phyloP scores from a whole-genome alignment of 1,140 invertebrate species.

The Rhopalosiphum padi region DNA sequence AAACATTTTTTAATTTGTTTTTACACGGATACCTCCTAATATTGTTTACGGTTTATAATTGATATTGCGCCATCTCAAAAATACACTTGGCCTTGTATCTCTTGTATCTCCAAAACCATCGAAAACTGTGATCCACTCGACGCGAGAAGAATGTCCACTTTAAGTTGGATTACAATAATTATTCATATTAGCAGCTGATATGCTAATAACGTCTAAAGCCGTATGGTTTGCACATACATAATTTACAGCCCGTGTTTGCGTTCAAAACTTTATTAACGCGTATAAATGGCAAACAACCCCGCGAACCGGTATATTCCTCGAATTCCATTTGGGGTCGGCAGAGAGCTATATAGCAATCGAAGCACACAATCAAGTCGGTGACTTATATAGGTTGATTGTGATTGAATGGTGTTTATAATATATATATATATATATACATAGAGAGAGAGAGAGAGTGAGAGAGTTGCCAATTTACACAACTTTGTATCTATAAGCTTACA shows the following conservation, averaged over 20 bases:
- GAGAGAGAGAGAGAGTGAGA: neutral
- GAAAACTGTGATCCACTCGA: neutral
- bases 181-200: neutral
- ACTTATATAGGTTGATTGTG: neutral
- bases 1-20: neutral
- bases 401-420: neutral
- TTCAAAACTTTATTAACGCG: slow-evolving; percentile 1
- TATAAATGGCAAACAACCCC: neutral
- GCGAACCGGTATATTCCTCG: neutral
- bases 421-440: neutral
- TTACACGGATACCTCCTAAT: neutral
- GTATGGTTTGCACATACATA: neutral
- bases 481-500: neutral
- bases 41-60: neutral
- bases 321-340: neutral
- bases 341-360: no score
- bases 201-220: neutral
- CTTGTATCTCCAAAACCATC: neutral
- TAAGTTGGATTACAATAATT: neutral
- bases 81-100: neutral
- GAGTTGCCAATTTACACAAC: neutral
- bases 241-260: neutral
- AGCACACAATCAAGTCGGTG: neutral
- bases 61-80: neutral
- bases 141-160: neutral